Evolutionary conservation across 1,140 invertebrate genomes (phyloP), one percentile per base, ranked within the genome.

Genomic region (Zaprionus gabonicus): DNA sequence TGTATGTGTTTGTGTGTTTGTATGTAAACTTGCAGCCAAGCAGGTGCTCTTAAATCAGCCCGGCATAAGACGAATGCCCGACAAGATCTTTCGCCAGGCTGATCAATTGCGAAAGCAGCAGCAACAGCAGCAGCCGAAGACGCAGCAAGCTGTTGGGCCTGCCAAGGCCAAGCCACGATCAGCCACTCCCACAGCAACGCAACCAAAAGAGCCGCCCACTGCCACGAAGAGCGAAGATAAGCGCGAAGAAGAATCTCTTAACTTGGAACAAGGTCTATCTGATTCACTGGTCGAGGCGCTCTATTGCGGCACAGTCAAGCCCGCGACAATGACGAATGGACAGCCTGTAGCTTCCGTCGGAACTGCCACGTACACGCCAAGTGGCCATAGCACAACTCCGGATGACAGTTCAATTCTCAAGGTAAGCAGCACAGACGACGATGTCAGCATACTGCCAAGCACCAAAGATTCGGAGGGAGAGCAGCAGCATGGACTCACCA

Each of bases 61-160:
- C 76, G 91, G 91, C 46, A 91, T 91, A 36, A 72, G 86, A 55
- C 86, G 91, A 6, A 91, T 91, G 91, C 91, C 91, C 51, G 91
- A 92, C 67, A 91, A 91, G 71, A 70, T 72, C 57, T 80, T 67
- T 34, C 78, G 76, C 5, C 86, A 88, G 41, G 82, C 82, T 7
- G 86, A 91, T 78, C 86, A 91, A 46, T 41, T 91, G 38, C 66
- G 78, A 70, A 91, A 86, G 34, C 71, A 71, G 20, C 71, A 59
- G 36, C 49, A 49, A 17, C 80, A 72, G 27, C 53, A 57, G 15
- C 55, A 60, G 36, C 36, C 49, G 31, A 72, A 70, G 63, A 12
- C 56, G 2, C 75, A 82, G 68, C 82, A 85, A 69, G 55, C 55
- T 17, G 55, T 51, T 17, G 60, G 34, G 17, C 31, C 51, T 9